Conservation (phyloP, 2,888 invertebrate genomes). For the Pyrgus malvae region DNA sequence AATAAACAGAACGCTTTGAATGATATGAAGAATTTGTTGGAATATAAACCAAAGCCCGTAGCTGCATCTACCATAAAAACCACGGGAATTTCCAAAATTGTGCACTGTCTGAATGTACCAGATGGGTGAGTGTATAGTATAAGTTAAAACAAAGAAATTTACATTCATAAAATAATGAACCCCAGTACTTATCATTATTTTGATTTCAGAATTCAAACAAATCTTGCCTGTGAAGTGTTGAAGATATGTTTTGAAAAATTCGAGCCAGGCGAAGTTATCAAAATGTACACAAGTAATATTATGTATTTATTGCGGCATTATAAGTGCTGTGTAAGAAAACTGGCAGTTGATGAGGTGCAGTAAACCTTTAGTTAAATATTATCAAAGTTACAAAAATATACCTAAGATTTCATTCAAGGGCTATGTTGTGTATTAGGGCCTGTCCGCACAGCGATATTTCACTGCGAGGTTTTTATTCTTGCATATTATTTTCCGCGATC, state of each 20-base stretch:
- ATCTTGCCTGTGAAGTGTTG: conserved; percentile 85
- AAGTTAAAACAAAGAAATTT: neutral
- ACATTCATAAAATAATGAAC: neutral
- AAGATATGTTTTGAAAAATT: conserved; percentile 84
- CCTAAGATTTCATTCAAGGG: too few relatives aligned
- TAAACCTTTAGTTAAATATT: neutral
- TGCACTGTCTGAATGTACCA: conserved; percentile 83
- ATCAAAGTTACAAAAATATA: neutral
- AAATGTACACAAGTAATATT: conserved; percentile 81
- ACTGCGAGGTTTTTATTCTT: too few relatives aligned
- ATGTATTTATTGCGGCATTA: conserved; percentile 84
- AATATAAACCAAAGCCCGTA: conserved; percentile 53
- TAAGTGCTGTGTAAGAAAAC: conserved; percentile 81
- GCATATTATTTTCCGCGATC: too few relatives aligned
- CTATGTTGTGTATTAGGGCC: too few relatives aligned
- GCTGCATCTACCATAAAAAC: conserved; percentile 49
- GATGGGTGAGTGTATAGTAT: conserved; percentile 48
- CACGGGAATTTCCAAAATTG: conserved; percentile 82
- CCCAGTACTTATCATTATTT: neutral
- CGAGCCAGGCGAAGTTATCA: conserved; percentile 81
- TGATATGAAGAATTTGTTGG: conserved; percentile 62
- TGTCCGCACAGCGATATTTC: too few relatives aligned
- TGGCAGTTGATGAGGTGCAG: conserved; percentile 84
- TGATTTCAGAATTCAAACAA: conserved; percentile 77
- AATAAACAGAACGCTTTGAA: conserved; percentile 48